Evolutionary conservation across 2,113 vertebrate genomes (phyloP).

Genomic region (Crocuta crocuta): DNA sequence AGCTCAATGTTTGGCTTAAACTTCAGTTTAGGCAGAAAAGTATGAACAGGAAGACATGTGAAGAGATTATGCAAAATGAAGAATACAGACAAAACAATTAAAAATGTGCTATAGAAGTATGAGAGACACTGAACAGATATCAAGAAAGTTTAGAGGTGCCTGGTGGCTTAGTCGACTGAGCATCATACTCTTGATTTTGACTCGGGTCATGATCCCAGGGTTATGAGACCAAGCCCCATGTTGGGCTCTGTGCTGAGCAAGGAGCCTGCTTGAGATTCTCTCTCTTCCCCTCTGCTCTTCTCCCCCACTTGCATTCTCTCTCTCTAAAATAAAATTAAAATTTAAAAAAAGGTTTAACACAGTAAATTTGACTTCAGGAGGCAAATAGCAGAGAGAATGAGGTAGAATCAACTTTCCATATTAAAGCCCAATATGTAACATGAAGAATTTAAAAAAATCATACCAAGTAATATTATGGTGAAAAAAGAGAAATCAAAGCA

Average conservation of each 20-base stretch:
- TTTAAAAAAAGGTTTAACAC: not conserved
- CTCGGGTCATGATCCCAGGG: too few species aligned
- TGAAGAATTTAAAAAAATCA: not conserved
- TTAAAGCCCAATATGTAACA: not conserved
- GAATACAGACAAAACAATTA: not conserved
- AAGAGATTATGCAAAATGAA: not conserved
- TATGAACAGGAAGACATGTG: not conserved
- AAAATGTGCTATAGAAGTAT: not conserved
- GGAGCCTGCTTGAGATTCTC: too few species aligned
- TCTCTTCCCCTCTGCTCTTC: too few species aligned
- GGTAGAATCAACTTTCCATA: not conserved
- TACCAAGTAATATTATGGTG: not conserved
- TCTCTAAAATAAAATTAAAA: too few species aligned
- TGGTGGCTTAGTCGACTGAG: too few species aligned
- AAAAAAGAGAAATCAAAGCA: not conserved
- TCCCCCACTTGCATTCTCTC: too few species aligned
- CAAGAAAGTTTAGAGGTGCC: not conserved
- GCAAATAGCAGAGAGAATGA: not conserved
- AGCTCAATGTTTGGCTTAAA: not conserved
- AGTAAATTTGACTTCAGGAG: not conserved
- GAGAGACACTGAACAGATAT: not conserved
- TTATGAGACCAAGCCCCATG: too few species aligned
- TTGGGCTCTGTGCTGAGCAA: too few species aligned
- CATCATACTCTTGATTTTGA: too few species aligned
- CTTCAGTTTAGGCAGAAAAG: not conserved